Percentiles rank a stretch among this genome's conserved stretches.
Conservation (phyloP, 2,888 invertebrate genomes). For the Ectemnius continuus region DNA sequence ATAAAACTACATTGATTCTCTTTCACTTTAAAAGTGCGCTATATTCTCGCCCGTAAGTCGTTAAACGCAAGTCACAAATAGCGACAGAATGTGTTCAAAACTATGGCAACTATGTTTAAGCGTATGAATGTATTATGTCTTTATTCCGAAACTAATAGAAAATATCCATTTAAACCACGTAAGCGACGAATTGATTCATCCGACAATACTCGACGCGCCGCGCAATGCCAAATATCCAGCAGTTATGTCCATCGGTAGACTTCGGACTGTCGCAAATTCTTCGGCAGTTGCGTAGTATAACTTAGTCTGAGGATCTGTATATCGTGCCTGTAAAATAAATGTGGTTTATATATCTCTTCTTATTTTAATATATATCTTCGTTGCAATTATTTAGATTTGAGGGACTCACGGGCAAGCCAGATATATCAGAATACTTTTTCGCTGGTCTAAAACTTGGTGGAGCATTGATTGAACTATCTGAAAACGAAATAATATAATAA, state of each 20-base stretch:
- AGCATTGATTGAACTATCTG: constrained; percentile 93
- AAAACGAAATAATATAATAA: constrained; percentile 35
- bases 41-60: too few relatives aligned
- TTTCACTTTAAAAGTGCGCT: too few relatives aligned
- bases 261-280: constrained; percentile 91
- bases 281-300: constrained; percentile 91
- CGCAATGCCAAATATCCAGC: constrained; percentile 92
- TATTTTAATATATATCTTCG: constrained; percentile 1
- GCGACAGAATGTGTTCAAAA: too few relatives aligned
- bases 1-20: too few relatives aligned
- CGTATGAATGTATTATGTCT: neutral
- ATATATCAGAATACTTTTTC: constrained; percentile 96
- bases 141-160: too few relatives aligned
- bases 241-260: constrained; percentile 94
- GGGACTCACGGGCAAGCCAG: constrained; percentile 85
- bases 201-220: constrained; percentile 89
- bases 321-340: constrained; percentile 82
- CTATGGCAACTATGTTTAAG: constrained; percentile 4
- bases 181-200: constrained; percentile 75
- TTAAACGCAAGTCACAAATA: too few relatives aligned
- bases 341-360: constrained; percentile 29
- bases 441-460: constrained; percentile 94
- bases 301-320: constrained; percentile 94
- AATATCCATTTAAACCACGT: too few relatives aligned
- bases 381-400: neutral